Evolutionary conservation across 2,113 vertebrate species (phyloP).

Genomic region (Proterorhinus semilunaris): DNA sequence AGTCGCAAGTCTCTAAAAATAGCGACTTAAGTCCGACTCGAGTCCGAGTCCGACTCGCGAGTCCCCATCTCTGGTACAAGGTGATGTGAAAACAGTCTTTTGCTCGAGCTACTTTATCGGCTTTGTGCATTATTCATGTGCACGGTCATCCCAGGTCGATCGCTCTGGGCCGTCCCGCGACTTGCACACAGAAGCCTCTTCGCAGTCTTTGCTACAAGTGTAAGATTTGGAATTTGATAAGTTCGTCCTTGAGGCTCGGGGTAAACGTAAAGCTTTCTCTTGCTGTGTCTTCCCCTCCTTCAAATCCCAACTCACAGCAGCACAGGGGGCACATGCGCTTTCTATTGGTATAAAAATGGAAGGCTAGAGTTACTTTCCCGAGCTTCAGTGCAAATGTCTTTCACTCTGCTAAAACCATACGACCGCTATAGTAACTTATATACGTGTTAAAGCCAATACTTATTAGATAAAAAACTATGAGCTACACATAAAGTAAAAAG

Average conservation of each 20-base stretch:
- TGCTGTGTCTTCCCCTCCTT: conserved; percentile 10
- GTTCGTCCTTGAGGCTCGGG: conserved; percentile 20
- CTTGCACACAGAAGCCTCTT: conserved; percentile 38
- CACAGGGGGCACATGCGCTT: conserved; percentile 19
- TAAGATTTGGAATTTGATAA: conserved; percentile 45
- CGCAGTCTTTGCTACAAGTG: conserved; percentile 28
- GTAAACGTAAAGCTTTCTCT: conserved; percentile 31
- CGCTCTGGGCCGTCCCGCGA: conserved; percentile 61
- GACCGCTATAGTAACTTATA: no score
- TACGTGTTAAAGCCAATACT: no score
- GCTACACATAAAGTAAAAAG: no score
- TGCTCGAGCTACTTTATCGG: conserved; percentile 40
- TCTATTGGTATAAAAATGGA: conserved; percentile 26
- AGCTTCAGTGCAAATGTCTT: no score
- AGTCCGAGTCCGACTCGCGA: no score
- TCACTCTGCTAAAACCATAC: no score
- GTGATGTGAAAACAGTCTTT: conserved; percentile 49
- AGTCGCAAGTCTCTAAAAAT: no score
- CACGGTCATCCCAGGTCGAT: conserved; percentile 57
- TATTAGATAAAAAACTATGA: no score
- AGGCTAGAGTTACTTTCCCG: no score
- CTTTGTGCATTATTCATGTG: conserved; percentile 63
- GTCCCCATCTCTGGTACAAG: no score
- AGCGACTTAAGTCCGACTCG: no score
- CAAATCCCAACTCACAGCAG: conserved; percentile 10